Evolutionary conservation across 2,113 vertebrate species (phyloP).

Genomic region (Pomatorhinus ruficollis): DNA sequence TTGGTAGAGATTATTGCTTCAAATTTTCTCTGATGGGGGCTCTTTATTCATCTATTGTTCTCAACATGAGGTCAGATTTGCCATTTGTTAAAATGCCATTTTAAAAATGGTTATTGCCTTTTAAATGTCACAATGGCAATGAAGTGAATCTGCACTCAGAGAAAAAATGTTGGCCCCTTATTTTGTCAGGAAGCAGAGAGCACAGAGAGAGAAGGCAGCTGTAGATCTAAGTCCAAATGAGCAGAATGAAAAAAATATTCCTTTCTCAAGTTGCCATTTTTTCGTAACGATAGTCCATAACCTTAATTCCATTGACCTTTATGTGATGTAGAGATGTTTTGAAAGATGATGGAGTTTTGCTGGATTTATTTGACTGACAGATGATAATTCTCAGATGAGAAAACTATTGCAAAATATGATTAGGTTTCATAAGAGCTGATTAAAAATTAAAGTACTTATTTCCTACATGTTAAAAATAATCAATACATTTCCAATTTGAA

Average conservation of each 20-base stretch:
- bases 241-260: not conserved
- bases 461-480: not conserved
- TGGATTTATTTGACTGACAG: not conserved
- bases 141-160: not conserved
- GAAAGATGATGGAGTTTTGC: not conserved
- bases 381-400: not conserved
- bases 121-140: conserved; percentile 23
- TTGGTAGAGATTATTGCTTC: not conserved
- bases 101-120: not conserved
- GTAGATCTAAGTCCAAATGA: not conserved
- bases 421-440: rapidly evolving
- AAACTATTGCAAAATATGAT: not conserved
- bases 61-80: not conserved
- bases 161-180: not conserved
- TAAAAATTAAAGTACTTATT: not conserved
- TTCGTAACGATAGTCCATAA: not conserved
- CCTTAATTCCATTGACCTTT: not conserved
- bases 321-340: not conserved
- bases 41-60: not conserved
- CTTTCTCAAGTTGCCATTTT: not conserved
- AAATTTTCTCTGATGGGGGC: not conserved
- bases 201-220: not conserved
- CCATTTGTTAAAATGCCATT: conserved; percentile 12
- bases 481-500: not conserved
- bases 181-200: not conserved